These are phyloP conservation scores for Triplophysa siluroides DNA, from an alignment of 2,113 vertebrate genomes.

Conservation along the genomic window DNA sequence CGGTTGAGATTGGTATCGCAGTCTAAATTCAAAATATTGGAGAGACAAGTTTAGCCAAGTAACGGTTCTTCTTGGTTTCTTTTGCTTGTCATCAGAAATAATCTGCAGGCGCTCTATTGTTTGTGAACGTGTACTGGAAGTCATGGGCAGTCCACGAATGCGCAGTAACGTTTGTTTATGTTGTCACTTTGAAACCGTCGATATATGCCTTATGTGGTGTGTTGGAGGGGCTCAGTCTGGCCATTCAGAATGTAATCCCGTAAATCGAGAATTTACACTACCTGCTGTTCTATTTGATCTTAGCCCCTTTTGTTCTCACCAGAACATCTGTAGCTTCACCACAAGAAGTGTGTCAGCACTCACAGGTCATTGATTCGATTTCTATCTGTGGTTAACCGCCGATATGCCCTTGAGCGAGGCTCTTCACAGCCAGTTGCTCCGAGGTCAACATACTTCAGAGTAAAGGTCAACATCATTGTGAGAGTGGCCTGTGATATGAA, in stretches of 20 bases:
- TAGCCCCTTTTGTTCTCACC: slow-evolving; percentile 20
- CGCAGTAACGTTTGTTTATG: too few relatives aligned
- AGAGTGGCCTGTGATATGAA: neutral
- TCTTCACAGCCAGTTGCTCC: neutral
- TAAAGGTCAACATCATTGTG: slow-evolving; percentile 1
- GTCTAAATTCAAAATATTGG: too few relatives aligned
- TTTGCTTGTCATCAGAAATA: too few relatives aligned
- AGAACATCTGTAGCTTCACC: slow-evolving; percentile 1
- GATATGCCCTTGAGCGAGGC: neutral
- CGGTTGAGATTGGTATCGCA: too few relatives aligned
- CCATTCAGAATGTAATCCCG: neutral
- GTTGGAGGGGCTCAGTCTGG: neutral
- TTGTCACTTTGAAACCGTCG: too few relatives aligned
- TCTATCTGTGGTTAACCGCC: neutral
- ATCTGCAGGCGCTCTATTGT: too few relatives aligned
- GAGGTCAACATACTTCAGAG: slow-evolving; percentile 21
- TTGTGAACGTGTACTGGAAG: too few relatives aligned
- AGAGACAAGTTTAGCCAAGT: too few relatives aligned
- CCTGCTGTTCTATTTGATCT: slow-evolving; percentile 10
- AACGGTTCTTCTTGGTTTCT: too few relatives aligned
- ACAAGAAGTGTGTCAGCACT: slow-evolving; percentile 28
- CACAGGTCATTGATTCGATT: slow-evolving; percentile 31
- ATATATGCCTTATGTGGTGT: too few relatives aligned
- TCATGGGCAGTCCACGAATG: too few relatives aligned
- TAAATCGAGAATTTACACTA: neutral